Conservation (phyloP, 2,113 vertebrate species). For the Epinephelus fuscoguttatus region DNA sequence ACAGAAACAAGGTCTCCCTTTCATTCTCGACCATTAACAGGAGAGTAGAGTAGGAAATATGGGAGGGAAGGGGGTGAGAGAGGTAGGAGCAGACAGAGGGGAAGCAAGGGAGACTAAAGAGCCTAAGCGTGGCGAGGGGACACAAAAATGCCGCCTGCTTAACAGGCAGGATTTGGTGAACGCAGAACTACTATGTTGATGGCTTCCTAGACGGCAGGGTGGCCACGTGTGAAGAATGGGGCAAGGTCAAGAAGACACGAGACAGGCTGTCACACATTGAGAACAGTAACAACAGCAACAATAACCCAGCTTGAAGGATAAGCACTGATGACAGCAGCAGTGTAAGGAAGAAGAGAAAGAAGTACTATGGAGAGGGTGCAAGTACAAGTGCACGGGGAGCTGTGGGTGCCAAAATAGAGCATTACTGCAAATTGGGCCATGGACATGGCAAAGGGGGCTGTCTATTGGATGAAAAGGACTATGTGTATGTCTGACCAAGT, state of each 20-base stretch:
- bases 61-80: background rate
- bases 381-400: slow-evolving; percentile 26
- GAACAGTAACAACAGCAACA: slow-evolving; percentile 3
- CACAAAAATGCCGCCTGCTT: slow-evolving; percentile 9
- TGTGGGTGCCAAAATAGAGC: slow-evolving; percentile 41
- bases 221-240: slow-evolving; percentile 29
- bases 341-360: background rate
- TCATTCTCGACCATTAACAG: slow-evolving; percentile 52
- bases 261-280: slow-evolving; percentile 2
- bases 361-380: slow-evolving; percentile 9
- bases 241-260: slow-evolving; percentile 22
- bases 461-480: slow-evolving; percentile 3
- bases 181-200: background rate
- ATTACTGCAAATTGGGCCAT: slow-evolving; percentile 35
- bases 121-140: background rate
- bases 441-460: background rate
- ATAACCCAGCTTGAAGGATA: slow-evolving; percentile 11
- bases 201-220: slow-evolving; percentile 10
- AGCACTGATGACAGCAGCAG: slow-evolving; percentile 4
- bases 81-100: background rate
- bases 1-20: slow-evolving; percentile 52
- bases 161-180: slow-evolving; percentile 15
- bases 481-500: slow-evolving; percentile 25
- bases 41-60: slow-evolving; percentile 30
- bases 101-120: slow-evolving; percentile 16